These are phyloP conservation scores for Trichosurus vulpecula DNA, from an alignment of 2,797 vertebrate species.

Conservation along the genomic window DNA sequence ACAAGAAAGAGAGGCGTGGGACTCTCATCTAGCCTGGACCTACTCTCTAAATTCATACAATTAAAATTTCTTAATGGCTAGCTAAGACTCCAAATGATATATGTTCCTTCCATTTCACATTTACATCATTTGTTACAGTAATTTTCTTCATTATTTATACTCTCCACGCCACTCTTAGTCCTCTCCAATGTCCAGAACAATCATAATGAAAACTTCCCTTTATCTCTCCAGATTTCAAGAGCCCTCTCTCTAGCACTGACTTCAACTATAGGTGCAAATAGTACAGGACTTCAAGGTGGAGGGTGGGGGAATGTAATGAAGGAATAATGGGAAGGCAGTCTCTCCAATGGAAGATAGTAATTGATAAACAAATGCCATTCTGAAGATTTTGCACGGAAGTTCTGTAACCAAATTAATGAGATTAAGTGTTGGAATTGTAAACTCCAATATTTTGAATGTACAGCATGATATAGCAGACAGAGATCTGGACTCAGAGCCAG, in stretches of 20 bases:
- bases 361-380: neutral
- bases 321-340: neutral
- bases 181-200: neutral
- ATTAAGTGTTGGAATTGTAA: neutral
- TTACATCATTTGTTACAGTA: neutral
- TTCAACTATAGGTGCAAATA: rapidly evolving
- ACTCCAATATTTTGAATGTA: neutral
- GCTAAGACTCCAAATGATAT: slow-evolving; percentile 37
- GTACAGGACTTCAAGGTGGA: neutral
- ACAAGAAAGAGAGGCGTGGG: neutral
- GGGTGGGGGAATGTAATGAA: neutral
- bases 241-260: neutral
- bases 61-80: slow-evolving; percentile 14
- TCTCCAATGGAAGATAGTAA: neutral
- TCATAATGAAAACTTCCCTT: neutral
- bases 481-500: neutral
- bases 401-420: neutral
- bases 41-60: neutral
- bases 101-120: neutral
- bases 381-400: neutral
- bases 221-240: neutral
- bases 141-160: neutral
- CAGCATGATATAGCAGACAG: neutral
- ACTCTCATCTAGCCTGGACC: neutral
- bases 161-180: neutral